These are phyloP conservation scores for Mixornis gularis DNA, from an alignment of 2,113 vertebrate species.

Conservation along the genomic window DNA sequence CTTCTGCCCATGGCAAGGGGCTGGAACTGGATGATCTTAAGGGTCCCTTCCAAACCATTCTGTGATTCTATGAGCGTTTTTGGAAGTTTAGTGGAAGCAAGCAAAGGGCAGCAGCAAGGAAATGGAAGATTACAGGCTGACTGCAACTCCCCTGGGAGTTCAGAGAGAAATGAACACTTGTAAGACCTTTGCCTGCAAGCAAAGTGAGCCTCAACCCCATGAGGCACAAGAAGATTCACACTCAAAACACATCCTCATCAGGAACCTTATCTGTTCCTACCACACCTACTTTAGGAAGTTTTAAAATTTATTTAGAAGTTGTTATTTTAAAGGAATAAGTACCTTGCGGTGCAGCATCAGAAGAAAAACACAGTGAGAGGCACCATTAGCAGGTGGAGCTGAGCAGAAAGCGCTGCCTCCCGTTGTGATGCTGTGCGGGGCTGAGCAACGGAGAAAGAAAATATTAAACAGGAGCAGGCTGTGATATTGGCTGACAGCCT, in stretches of 20 bases:
- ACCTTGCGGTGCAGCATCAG: not conserved
- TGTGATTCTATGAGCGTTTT: not conserved
- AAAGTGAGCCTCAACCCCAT: not conserved
- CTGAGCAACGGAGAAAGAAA: not conserved
- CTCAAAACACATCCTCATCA: not conserved
- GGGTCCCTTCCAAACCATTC: not conserved
- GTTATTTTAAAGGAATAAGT: not conserved
- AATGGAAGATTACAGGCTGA: not conserved
- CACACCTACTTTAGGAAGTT: not conserved
- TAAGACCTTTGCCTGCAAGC: not conserved
- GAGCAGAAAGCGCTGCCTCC: not conserved
- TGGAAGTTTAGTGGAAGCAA: not conserved
- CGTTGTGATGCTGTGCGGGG: not conserved
- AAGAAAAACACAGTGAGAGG: not conserved
- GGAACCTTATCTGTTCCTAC: not conserved
- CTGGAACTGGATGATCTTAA: not conserved
- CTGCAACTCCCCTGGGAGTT: not conserved
- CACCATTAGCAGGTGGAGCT: slow-evolving; percentile 1
- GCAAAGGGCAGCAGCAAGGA: not conserved
- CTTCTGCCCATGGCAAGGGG: not conserved
- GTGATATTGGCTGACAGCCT: not conserved
- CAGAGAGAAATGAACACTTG: not conserved
- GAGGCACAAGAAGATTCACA: not conserved
- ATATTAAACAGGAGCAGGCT: slow-evolving; percentile 21
- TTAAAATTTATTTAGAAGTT: not conserved